Evolutionary conservation across 2,888 invertebrate genomes (phyloP), one percentile per base, ranked within the genome.

Genomic region (Temnothorax unifasciatus): DNA sequence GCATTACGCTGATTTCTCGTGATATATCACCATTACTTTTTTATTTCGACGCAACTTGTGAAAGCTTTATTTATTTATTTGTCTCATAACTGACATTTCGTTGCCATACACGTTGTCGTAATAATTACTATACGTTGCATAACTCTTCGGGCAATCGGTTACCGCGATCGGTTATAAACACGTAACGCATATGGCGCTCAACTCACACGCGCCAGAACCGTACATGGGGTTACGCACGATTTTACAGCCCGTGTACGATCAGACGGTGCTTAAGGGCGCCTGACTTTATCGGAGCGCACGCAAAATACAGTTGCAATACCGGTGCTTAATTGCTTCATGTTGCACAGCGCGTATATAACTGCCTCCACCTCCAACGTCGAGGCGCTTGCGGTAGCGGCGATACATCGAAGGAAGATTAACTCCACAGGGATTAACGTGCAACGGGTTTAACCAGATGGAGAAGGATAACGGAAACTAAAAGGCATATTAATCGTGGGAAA

Each of bases 251-350:
- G 38, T n/a, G 13, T 66, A 66, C 25, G 34, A 79, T 79, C 57
- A 71, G 69, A 44, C n/a, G 34, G 21, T 8, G 18, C 34, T 69
- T 34, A 44, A 57, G 21, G 44, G 18, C 11, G 44, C 21, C 71
- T 34, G 71, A 76, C 82, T 82, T 82, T 54, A 25, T n/a, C 71
- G 21, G 29, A 41, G 50, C 50, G 50, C 38, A 50, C 64, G 74
- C 68, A 66, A 68, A 74, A 84, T 57, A 21, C 63, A 71, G 71
- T 44, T 66, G 84, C 47, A 57, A 25, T 50, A 57, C 54, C 64
- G 21, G 41, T 68, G 34, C 83, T 82, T 84, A 84, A 84, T 84
- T 84, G 83, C 83, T 75, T 21, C 75, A 52, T 68, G 82, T 82
- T 84, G 63, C 63, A 64, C 47, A 64, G 50, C 15, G 11, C 34